Base-by-base conservation (phyloP, 1,140 invertebrate genomes). In the Tetragnatha versicolor region DNA sequence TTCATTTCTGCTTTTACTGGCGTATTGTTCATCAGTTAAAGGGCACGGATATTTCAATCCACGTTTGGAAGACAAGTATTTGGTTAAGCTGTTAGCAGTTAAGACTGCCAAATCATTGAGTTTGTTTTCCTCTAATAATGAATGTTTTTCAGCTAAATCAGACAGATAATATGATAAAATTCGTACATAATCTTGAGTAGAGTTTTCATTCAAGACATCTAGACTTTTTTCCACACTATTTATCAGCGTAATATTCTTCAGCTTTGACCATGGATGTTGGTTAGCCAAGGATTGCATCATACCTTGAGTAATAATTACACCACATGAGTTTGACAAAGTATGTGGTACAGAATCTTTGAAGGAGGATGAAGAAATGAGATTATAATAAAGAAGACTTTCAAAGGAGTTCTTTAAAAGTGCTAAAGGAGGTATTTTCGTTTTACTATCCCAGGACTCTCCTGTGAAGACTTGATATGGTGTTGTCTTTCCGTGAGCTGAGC, bases 281-380 rank as follows among this genome's bases (percentile, higher is more conserved):
- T 73, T 73, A 14, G 31, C 22, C 17, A 73, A 61, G n/a, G n/a
- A 14, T 9, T 45, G 6, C n/a, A 10, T 60, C 17, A 73, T 73
- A 9, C 5, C 31, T 31, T 31, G 14, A 14, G 35, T 27, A 29
- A 45, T 42, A 31, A 60, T 31, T 14, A 42, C 33, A 22, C 17
- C 55, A 60, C 69, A 73, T 27, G 53, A 42, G n/a, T 12, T 20
- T 7, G 22, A n/a, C 33, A 45, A 6, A 31, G 31, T 73, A 31
- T 27, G 12, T 31, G 42, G 9, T n/a, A 73, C 45, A 20, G 45
- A 20, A 12, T 73, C 49, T 33, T 27, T 39, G 47, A 73, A 73
- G 27, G 39, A 12, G n/a, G 53, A 39, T 14, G 69, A 73, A 45
- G 69, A 73, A 12, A 60, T 42, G 25, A 73, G 35, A 60, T 73